Conservation (phyloP, 2,113 vertebrate species). For the Cyprinodon brontotheroides region DNA sequence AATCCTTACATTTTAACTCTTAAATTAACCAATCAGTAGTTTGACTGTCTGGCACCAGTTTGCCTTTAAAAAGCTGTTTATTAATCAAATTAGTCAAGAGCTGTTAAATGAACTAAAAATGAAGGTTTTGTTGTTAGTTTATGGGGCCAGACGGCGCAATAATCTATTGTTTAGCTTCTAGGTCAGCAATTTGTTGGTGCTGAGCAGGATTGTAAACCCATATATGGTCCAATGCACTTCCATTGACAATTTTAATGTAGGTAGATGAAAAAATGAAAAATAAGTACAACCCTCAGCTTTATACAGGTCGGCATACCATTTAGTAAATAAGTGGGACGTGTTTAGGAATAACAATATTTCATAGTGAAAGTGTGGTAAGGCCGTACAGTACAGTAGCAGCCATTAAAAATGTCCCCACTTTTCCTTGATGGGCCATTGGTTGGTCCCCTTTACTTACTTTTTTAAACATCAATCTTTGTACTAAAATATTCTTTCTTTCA, state of each 20-base stretch:
- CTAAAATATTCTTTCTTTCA: no score
- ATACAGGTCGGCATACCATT: slow-evolving; percentile 21
- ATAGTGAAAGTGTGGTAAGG: no score
- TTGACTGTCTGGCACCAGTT: slow-evolving; percentile 6
- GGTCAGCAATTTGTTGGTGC: slow-evolving; percentile 58
- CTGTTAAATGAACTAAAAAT: slow-evolving; percentile 23
- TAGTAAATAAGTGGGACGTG: slow-evolving; percentile 2
- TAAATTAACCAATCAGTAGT: slow-evolving; percentile 9
- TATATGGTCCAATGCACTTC: slow-evolving; percentile 50
- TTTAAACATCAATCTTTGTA: no score
- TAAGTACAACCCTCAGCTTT: slow-evolving; percentile 4
- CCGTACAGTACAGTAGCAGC: no score
- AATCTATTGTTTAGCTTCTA: slow-evolving; percentile 71
- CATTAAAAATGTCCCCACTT: no score
- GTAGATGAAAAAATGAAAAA: background rate
- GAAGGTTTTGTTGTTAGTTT: slow-evolving; percentile 42
- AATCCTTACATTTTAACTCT: background rate
- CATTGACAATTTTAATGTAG: slow-evolving; percentile 19
- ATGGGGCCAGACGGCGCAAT: slow-evolving; percentile 55
- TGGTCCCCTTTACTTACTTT: no score
- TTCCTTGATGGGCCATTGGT: no score
- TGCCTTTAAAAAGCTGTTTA: slow-evolving; percentile 3
- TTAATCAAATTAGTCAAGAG: slow-evolving; percentile 22
- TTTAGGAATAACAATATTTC: background rate
- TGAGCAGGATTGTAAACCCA: slow-evolving; percentile 21